Evolutionary conservation across 2,113 vertebrate species (phyloP), one percentile per base, ranked within the genome.

Genomic region (Barbus barbus): DNA sequence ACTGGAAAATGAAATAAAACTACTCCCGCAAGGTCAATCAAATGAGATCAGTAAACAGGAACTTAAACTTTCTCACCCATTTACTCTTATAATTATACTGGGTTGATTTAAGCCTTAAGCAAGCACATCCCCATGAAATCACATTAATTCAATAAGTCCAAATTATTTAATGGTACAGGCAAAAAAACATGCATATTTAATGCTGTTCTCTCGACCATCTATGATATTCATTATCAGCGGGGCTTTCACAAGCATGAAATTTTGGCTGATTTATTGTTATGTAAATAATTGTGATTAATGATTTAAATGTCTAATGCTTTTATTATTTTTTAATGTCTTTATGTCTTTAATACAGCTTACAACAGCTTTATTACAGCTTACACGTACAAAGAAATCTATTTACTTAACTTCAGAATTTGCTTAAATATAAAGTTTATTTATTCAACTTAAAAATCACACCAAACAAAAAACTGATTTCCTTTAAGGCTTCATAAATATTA

Each of bases 101-200:
- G 20, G 67, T n/a, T 71, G 67, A 71, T 41, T 71, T 71, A n/a
- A n/a, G 67, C 33, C 31, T 38, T 38, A 22, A 71, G 67, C 33
- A 71, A 71, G 33, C 67, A 71, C 67, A 71, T n/a, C 11, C 67
- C 67, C 44, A 75, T 77, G 20, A 77, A 48, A 48, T 48, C 73
- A 28, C 44, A 75, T 48, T 75, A 28, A 75, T 28, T 75, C 46
- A 75, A 7, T 56, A 36, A 77, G 48, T 5, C 48, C 36, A 77
- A 77, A 77, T 33, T 77, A 56, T 51, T 33, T 51, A 8, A 28
- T 51, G 72, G 13, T 71, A 71, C 9, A 71, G 67, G 67, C 67
- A 71, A 71, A 41, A n/a, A 71, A 36, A 71, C 41, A 71, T 71
- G 33, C 67, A 41, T 71, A 38, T 71, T 71, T 71, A 71, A 71